Base-by-base conservation (phyloP, 2,888 invertebrate species). In the Zygothrica quintamaculata region DNA sequence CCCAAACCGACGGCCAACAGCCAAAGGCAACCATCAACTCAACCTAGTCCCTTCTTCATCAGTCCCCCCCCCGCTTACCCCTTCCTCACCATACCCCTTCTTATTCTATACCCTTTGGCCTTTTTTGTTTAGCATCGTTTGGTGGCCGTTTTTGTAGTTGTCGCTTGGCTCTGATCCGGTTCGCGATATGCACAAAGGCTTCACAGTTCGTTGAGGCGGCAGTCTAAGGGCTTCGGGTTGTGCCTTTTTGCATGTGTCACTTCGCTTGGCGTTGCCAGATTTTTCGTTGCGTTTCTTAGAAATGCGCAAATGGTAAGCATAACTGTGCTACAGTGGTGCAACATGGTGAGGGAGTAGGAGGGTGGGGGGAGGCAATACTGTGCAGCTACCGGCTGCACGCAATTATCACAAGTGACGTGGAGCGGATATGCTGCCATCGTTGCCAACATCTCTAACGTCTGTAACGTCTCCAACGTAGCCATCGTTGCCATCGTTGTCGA, bases 351-450 rank as follows among this genome's bases (percentile, higher is more conserved):
- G 15, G 12, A 6, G 8, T 1, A 6, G 11, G 15, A 9, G n/a
- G n/a, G 15, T 5, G 25, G 15, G 6, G 8, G 43, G 29, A 40
- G 56, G 42, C 58, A 47, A 65, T 58, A 65, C 57, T 66, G 65
- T 65, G 65, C 64, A 65, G 57, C 57, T 58, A 75, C 77, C 79
- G 81, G 69, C 72, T 75, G 80, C 85, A 75, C 80, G 84, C 84
- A 84, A 84, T 84, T 84, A 84, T 84, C 84, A 76, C 85, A 84
- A 85, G 85, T 84, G 85, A 85, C 84, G 85, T 84, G 76, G 85
- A 77, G 80, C 85, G 84, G 85, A 85, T 84, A 79, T 82, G 82
- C 79, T 78, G 84, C 79, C 67, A 57, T 66, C 73, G 66, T 57
- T 58, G 43, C 16, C 57, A 29, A 15, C 8, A 8, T 12, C 40